Conservation (phyloP, 2,888 invertebrate genomes). For the Metalampra italica region DNA sequence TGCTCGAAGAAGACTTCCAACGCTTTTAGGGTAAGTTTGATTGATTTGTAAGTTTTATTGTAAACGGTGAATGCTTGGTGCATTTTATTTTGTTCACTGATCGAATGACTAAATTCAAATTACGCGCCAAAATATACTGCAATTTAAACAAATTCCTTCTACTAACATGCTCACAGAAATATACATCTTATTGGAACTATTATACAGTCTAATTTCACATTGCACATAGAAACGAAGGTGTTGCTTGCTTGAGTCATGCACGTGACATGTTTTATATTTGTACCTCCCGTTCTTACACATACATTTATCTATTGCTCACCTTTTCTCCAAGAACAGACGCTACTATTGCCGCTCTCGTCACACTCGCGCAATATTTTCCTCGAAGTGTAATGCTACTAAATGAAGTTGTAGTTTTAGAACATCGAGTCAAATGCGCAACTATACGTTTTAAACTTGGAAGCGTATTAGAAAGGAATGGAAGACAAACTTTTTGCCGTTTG, state of each 20-base stretch:
- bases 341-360: slow-evolving; percentile 33
- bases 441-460: slow-evolving; percentile 40
- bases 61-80: background rate
- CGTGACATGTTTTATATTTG: slow-evolving; percentile 38
- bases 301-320: slow-evolving; percentile 2
- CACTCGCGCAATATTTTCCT: slow-evolving; percentile 39
- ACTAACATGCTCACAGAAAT: background rate
- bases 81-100: slow-evolving; percentile 22
- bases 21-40: slow-evolving; percentile 46
- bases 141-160: slow-evolving; percentile 11
- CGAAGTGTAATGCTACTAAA: slow-evolving; percentile 38
- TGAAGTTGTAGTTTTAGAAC: slow-evolving; percentile 21
- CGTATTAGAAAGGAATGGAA: slow-evolving; percentile 50
- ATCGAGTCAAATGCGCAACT: slow-evolving; percentile 16
- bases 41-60: background rate
- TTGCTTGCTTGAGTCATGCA: slow-evolving; percentile 35
- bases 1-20: slow-evolving; percentile 37
- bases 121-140: slow-evolving; percentile 26
- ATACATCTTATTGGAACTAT: slow-evolving; percentile 1
- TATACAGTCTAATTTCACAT: slow-evolving; percentile 24
- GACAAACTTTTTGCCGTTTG: slow-evolving; percentile 37
- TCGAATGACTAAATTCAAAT: slow-evolving; percentile 32
- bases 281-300: slow-evolving; percentile 29
- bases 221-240: slow-evolving; percentile 8
- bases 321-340: slow-evolving; percentile 21